These are phyloP conservation scores for Leptopilina clavipes DNA, from an alignment of 1,140 invertebrate species.

Conservation along the genomic window DNA sequence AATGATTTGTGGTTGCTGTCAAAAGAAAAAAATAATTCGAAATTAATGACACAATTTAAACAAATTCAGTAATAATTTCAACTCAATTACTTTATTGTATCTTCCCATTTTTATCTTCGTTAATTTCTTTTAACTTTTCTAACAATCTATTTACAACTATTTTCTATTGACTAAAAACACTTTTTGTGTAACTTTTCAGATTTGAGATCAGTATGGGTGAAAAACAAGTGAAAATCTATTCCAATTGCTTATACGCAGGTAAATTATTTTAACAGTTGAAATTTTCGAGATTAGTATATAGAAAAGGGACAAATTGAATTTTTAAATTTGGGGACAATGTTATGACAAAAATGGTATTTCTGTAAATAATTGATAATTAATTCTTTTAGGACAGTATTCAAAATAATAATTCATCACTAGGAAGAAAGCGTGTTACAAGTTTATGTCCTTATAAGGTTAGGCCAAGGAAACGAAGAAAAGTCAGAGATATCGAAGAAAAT, in stretches of 20 bases:
- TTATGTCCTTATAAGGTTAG: slow-evolving; percentile 68
- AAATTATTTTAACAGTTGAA: no score
- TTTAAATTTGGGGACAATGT: not conserved
- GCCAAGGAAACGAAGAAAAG: not conserved
- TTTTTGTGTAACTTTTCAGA: no score
- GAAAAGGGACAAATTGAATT: not conserved
- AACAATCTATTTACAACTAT: no score
- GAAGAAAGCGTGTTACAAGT: slow-evolving; percentile 37
- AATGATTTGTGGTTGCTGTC: slow-evolving; percentile 97
- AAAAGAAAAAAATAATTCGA: slow-evolving; percentile 56
- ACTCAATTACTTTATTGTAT: slow-evolving; percentile 51
- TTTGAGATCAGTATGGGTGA: no score
- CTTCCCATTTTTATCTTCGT: slow-evolving; percentile 49
- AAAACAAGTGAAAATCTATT: no score
- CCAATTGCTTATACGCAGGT: no score
- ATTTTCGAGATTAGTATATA: no score
- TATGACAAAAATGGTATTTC: slow-evolving; percentile 6
- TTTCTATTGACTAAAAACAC: no score
- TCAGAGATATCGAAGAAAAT: not conserved
- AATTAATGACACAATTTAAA: not conserved
- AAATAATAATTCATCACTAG: slow-evolving; percentile 5
- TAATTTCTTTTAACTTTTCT: not conserved
- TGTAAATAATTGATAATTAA: slow-evolving; percentile 30
- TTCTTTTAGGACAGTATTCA: not conserved
- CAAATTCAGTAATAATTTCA: not conserved